Evolutionary conservation across 2,113 vertebrate genomes (phyloP).

Genomic region (Notarius lentiginosus): DNA sequence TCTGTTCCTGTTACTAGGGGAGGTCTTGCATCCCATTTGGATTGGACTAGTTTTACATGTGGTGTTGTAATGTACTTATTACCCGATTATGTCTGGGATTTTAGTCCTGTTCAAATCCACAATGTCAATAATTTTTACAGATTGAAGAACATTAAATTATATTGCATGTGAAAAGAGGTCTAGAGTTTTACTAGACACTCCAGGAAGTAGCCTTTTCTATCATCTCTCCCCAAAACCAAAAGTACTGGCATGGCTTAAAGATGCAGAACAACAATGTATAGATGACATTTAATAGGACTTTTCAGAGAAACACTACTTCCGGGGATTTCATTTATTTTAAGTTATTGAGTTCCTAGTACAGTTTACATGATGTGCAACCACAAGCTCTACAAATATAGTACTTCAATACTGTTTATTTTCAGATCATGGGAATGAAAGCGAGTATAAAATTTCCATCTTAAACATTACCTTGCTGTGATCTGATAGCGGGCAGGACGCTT

Average conservation of each 20-base stretch:
- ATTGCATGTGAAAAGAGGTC: not conserved
- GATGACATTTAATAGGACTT: not conserved
- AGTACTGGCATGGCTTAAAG: too few relatives aligned
- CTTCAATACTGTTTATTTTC: not conserved
- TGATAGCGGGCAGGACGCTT: slow-evolving; percentile 88
- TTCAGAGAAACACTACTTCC: not conserved
- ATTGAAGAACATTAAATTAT: not conserved
- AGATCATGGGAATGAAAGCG: not conserved
- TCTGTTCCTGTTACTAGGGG: not conserved
- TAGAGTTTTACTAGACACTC: not conserved
- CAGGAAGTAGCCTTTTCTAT: not conserved
- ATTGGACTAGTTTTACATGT: not conserved
- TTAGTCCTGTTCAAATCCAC: not conserved
- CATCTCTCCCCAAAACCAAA: not conserved
- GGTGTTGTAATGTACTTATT: not conserved
- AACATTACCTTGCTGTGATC: slow-evolving; percentile 88
- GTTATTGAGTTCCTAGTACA: not conserved
- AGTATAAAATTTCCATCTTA: not conserved
- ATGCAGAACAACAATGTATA: not conserved
- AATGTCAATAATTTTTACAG: not conserved
- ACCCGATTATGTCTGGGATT: not conserved
- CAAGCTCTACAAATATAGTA: not conserved
- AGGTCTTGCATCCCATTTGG: not conserved
- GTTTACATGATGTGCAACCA: not conserved
- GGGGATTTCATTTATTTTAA: not conserved